Conservation (phyloP, 1,140 invertebrate species). For the Riptortus pedestris region DNA sequence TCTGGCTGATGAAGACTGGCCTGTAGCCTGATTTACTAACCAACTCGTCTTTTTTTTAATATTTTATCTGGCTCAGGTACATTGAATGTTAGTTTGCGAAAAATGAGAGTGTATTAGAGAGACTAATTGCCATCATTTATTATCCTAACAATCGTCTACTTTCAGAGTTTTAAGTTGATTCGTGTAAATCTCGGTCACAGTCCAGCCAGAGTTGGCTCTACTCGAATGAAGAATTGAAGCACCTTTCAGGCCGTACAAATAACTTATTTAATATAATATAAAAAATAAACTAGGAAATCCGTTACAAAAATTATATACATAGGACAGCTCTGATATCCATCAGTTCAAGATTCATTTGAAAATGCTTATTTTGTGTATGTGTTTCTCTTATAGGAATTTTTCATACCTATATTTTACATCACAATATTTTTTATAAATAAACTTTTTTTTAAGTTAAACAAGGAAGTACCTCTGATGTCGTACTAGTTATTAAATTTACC, state of each 20-base stretch:
- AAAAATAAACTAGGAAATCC: too few species aligned
- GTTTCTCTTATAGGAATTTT: too few species aligned
- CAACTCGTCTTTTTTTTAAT: background rate
- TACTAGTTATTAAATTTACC: too few species aligned
- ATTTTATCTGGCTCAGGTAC: background rate
- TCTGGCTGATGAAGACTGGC: background rate
- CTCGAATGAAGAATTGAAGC: background rate
- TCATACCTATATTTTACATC: too few species aligned
- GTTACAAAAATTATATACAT: too few species aligned
- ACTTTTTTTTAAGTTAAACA: too few species aligned
- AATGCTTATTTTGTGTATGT: too few species aligned
- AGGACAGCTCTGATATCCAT: too few species aligned
- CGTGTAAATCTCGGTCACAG: slow-evolving; percentile 7
- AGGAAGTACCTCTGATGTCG: too few species aligned
- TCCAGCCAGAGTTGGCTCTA: background rate
- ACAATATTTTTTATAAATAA: too few species aligned
- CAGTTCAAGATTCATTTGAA: too few species aligned
- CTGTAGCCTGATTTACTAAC: slow-evolving; percentile 13
- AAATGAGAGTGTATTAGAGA: too few species aligned
- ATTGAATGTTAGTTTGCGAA: background rate
- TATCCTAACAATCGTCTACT: background rate
- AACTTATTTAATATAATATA: background rate
- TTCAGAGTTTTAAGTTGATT: background rate
- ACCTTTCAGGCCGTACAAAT: background rate
- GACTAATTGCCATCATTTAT: background rate